A percentile compares a stretch with the other conserved stretches of the same genome.
These are phyloP conservation scores for Centropus unirufus DNA, from an alignment of 2,113 vertebrate species.

Conservation along the genomic window DNA sequence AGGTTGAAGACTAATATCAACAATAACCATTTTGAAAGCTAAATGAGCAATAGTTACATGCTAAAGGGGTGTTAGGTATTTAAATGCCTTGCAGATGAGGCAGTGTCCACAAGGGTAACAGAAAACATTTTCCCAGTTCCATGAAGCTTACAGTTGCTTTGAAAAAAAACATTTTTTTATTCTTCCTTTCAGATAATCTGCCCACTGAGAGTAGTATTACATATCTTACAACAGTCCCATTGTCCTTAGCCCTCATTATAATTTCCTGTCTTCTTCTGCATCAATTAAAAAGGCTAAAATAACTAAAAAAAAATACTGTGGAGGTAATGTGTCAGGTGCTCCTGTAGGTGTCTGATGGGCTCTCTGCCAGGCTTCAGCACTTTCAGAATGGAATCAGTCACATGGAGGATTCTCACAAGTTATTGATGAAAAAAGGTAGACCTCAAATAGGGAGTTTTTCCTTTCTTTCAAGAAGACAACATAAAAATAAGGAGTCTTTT, in stretches of 20 bases:
- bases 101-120: background rate
- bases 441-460: background rate
- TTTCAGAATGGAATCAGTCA: background rate
- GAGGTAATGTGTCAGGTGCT: background rate
- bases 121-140: background rate
- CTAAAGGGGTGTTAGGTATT: background rate
- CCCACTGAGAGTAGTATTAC: background rate
- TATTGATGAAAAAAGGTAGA: background rate
- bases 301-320: background rate
- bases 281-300: background rate
- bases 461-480: background rate
- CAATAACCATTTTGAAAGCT: background rate
- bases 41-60: background rate
- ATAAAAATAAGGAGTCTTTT: background rate
- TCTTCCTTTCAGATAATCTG: background rate
- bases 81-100: background rate
- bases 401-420: background rate
- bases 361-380: background rate
- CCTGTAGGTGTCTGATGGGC: background rate
- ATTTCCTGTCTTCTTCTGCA: background rate
- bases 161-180: background rate
- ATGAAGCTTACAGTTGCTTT: background rate
- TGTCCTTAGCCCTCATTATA: background rate
- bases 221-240: background rate
- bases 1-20: constrained; percentile 2